Base-by-base conservation (phyloP, 2,113 vertebrate genomes). In the Lamprotornis superbus region DNA sequence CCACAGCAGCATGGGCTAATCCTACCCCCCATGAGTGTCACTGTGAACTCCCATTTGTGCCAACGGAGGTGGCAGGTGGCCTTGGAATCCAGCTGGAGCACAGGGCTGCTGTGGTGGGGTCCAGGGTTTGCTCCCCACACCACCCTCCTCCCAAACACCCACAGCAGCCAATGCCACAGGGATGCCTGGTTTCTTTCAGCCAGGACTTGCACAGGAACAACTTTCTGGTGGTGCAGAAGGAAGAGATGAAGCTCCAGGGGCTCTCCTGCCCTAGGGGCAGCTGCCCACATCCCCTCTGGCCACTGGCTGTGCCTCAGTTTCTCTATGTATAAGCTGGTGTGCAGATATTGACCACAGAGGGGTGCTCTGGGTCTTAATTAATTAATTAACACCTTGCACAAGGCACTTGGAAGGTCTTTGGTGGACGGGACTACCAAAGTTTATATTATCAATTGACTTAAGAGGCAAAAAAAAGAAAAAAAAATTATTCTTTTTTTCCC, bases 281-380 rank as follows among this genome's bases (percentile, higher is more conserved):
- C 40, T 49, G 65, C n/a, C 14, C 7, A 2, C 37, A 15, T 9
- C 30, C 20, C 30, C 56, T 67, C 35, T 1, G 0, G 4, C 53
- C 6, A 1, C 47, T 1, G 0, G 21, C 31, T 0, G 0, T 89
- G 81, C 89, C 94, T 95, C 74, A 2, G 31, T 92, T 97, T 94
- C 93, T 71, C 91, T 63, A 0, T 6, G 9, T 44, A 40, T 15
- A 47, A 82, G 31, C 61, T 94, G 87, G 61, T 56, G 74, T 94
- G 67, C 93, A 92, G 57, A 90, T 68, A 95, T 20, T 9, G 23
- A 96, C 92, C 94, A 94, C 93, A 89, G 23, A 95, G 92, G 85
- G 95, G 94, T 96, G 94, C 94, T 94, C 94, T 92, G 88, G 42
- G 60, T 80, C 94, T 91, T 93, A 96, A 97, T 96, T 90, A 96